Conservation (phyloP, 2,113 vertebrate genomes). For the Cercocebus atys region DNA sequence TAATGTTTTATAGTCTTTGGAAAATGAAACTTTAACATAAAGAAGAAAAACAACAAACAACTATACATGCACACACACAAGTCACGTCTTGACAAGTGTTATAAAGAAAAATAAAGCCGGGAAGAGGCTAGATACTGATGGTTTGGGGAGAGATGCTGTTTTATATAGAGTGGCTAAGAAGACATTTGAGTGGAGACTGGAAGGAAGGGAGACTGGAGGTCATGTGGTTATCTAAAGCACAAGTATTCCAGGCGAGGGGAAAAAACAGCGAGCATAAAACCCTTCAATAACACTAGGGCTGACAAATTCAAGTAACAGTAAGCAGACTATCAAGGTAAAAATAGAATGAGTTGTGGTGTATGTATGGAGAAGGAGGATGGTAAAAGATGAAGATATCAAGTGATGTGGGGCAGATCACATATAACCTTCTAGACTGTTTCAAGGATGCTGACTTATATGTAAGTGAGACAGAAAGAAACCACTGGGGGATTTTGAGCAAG, state of each 20-base stretch:
- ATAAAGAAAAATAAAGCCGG: neutral
- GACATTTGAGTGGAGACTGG: neutral
- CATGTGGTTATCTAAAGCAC: neutral
- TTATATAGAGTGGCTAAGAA: neutral
- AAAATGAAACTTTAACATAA: neutral
- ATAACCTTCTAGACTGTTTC: neutral
- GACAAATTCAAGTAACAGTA: neutral
- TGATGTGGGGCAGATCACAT: neutral
- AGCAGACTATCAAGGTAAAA: neutral
- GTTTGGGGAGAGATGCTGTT: neutral
- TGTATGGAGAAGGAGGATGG: too few relatives aligned
- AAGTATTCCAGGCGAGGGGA: neutral
- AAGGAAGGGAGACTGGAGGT: neutral
- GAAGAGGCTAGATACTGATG: neutral
- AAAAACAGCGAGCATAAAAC: neutral
- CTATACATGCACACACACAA: neutral
- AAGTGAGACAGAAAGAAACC: neutral
- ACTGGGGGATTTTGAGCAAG: neutral
- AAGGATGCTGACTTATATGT: neutral
- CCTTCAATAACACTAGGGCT: neutral
- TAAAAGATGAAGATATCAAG: neutral
- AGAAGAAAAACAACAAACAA: neutral
- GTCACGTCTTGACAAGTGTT: neutral
- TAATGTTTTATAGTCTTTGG: neutral
- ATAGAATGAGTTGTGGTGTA: neutral